Evolutionary conservation across 1,140 invertebrate genomes (phyloP).

Genomic region (Drosophila mojavensis): DNA sequence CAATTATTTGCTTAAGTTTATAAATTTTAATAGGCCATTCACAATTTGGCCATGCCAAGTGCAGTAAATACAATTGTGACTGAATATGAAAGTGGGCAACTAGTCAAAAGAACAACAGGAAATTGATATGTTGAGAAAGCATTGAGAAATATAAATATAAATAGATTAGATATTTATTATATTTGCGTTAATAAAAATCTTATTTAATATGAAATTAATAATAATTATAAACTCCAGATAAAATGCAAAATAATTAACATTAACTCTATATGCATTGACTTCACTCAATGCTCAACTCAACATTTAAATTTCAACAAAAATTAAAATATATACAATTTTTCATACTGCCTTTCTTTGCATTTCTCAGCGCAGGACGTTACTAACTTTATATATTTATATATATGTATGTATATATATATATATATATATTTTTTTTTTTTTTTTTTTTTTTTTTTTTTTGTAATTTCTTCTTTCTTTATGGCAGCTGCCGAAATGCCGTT

Average conservation of each 20-base stretch:
- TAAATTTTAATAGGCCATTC: constrained; percentile 30
- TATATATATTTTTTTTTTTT: too few relatives aligned
- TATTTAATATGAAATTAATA: too few relatives aligned
- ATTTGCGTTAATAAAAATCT: too few relatives aligned
- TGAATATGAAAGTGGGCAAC: background rate
- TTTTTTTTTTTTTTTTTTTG: too few relatives aligned
- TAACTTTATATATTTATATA: too few relatives aligned
- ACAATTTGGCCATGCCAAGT: constrained; percentile 38
- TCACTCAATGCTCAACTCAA: too few relatives aligned
- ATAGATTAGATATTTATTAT: too few relatives aligned
- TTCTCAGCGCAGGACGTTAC: background rate
- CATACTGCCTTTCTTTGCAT: background rate
- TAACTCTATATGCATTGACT: too few relatives aligned
- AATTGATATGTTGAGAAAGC: background rate
- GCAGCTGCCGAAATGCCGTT: background rate
- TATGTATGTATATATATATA: too few relatives aligned
- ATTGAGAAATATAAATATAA: too few relatives aligned
- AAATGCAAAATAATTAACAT: too few relatives aligned
- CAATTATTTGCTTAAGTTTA: constrained; percentile 25
- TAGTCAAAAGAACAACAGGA: background rate
- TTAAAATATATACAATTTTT: background rate
- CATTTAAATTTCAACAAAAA: background rate
- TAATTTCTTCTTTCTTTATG: background rate
- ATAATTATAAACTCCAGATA: too few relatives aligned
- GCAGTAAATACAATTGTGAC: constrained; percentile 13